Evolutionary conservation across 2,888 invertebrate species (phyloP).

Genomic region (Megamerina dolium): DNA sequence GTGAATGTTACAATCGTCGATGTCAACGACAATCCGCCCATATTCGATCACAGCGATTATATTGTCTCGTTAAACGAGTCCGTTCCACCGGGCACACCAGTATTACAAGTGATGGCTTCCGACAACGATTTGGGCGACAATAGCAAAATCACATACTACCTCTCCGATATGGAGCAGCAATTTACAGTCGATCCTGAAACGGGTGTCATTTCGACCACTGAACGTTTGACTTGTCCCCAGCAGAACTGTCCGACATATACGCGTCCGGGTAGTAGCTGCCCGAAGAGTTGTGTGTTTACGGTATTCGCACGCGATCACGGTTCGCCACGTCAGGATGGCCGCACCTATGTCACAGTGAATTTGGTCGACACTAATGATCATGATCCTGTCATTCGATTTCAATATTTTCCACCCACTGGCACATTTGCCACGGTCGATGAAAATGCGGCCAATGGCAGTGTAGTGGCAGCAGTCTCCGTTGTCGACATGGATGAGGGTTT

Average conservation of each 20-base stretch:
- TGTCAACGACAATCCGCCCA: slow-evolving; percentile 91
- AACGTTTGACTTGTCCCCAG: slow-evolving; percentile 73
- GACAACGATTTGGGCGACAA: slow-evolving; percentile 92
- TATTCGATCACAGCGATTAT: slow-evolving; percentile 92
- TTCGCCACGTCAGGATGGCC: slow-evolving; percentile 81
- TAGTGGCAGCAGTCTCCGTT: slow-evolving; percentile 90
- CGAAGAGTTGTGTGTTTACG: slow-evolving; percentile 91
- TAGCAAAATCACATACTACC: slow-evolving; percentile 83
- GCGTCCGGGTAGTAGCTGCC: slow-evolving; percentile 56
- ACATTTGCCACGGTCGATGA: slow-evolving; percentile 90
- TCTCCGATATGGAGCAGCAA: slow-evolving; percentile 78
- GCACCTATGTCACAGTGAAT: slow-evolving; percentile 90
- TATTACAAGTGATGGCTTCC: slow-evolving; percentile 86
- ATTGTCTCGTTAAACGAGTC: slow-evolving; percentile 89
- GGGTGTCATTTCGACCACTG: slow-evolving; percentile 80
- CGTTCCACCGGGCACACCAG: slow-evolving; percentile 81
- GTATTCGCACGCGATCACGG: slow-evolving; percentile 92
- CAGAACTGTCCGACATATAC: slow-evolving; percentile 64
- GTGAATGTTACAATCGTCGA: slow-evolving; percentile 88
- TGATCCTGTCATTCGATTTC: slow-evolving; percentile 84
- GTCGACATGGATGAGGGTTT: slow-evolving; percentile 86
- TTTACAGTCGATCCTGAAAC: slow-evolving; percentile 90
- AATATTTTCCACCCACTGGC: slow-evolving; percentile 77
- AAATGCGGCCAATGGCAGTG: slow-evolving; percentile 81
- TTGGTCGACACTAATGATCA: slow-evolving; percentile 90